A percentile compares a stretch with the other conserved stretches of the same genome.
These are phyloP conservation scores for Phengaris arion DNA, from an alignment of 2,888 invertebrate species.

Conservation along the genomic window DNA sequence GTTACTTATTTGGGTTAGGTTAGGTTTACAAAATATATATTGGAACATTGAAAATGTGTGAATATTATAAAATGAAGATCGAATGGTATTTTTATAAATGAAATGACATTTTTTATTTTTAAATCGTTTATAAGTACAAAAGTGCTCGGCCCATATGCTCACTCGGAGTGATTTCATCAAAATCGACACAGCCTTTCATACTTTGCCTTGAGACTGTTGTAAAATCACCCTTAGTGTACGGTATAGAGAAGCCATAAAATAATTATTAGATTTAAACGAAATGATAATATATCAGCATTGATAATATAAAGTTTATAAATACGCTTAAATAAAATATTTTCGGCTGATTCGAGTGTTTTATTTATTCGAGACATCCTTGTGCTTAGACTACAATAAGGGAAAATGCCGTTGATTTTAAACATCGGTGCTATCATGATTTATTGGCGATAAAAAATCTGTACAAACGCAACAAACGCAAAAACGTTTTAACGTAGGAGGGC, in stretches of 20 bases:
- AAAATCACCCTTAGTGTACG: conserved; percentile 56
- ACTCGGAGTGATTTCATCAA: conserved; percentile 51
- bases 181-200: conserved; percentile 52
- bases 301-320: conserved; percentile 79
- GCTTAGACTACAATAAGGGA: background rate
- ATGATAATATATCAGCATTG: conserved; percentile 78
- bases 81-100: conserved; percentile 64
- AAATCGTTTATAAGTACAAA: conserved; percentile 69
- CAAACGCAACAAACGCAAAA: too few relatives aligned
- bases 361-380: conserved; percentile 40
- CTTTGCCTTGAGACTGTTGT: conserved; percentile 47
- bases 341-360: conserved; percentile 71
- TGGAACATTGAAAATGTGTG: conserved; percentile 42
- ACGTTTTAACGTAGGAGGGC: too few relatives aligned
- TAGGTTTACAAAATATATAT: conserved; percentile 47
- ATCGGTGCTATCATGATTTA: background rate
- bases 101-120: conserved; percentile 47
- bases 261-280: conserved; percentile 68
- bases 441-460: too few relatives aligned
- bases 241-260: conserved; percentile 68
- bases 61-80: conserved; percentile 56
- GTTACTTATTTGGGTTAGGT: conserved; percentile 19
- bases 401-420: background rate
- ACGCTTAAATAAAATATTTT: conserved; percentile 81
- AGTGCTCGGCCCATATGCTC: conserved; percentile 62